Percentiles rank a stretch among this genome's conserved stretches.
phyloP scores from a whole-genome alignment of 2,888 invertebrate species.

The Clivina fossor region DNA sequence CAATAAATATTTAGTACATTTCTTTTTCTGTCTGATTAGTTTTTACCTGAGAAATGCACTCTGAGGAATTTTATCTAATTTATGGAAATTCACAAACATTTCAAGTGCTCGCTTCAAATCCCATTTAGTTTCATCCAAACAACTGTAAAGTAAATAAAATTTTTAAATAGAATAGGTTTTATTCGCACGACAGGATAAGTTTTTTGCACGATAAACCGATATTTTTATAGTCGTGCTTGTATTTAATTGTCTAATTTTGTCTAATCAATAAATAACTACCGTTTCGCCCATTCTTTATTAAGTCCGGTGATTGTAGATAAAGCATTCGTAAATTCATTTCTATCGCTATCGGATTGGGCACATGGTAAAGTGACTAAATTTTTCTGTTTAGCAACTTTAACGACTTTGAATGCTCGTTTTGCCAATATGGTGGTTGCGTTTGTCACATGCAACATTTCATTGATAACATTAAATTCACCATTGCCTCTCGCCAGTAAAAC shows the following conservation, averaged over 20 bases:
- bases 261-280: conserved; percentile 45
- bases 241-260: too few species aligned
- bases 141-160: conserved; percentile 52
- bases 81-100: conserved; percentile 53
- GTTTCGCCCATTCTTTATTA: conserved; percentile 48
- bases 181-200: too few species aligned
- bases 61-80: conserved; percentile 48
- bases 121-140: conserved; percentile 66
- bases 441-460: conserved; percentile 68
- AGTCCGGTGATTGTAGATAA: conserved; percentile 46
- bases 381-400: conserved; percentile 37
- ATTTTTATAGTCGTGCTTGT: too few species aligned
- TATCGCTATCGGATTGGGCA: conserved; percentile 42
- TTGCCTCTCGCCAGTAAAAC: conserved; percentile 55
- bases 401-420: conserved; percentile 43
- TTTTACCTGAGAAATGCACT: conserved; percentile 43
- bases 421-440: conserved; percentile 48
- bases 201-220: too few species aligned
- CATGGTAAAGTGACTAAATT: conserved; percentile 36
- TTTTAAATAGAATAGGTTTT: conserved; percentile 7
- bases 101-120: conserved; percentile 59
- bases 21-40: too few species aligned
- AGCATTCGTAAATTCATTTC: conserved; percentile 43
- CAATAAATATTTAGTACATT: conserved; percentile 6
- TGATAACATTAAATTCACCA: conserved; percentile 63